Conservation (phyloP, 2,797 vertebrate genomes). For the Ctenosaura bakeri region DNA sequence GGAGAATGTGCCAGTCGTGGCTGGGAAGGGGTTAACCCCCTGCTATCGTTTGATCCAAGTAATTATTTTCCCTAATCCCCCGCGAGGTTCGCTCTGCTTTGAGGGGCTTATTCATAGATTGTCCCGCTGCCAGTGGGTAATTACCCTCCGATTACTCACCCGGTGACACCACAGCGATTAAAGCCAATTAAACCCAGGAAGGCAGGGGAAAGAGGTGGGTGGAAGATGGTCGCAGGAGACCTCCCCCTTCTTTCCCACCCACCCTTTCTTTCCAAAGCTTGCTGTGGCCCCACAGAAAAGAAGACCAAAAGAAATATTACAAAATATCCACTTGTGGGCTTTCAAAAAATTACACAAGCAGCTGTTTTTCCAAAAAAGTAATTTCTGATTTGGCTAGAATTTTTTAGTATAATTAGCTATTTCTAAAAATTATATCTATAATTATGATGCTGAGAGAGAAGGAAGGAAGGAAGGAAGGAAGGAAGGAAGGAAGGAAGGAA, state of each 20-base stretch:
- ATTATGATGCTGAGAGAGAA: neutral
- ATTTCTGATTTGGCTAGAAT: neutral
- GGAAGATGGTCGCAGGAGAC: neutral
- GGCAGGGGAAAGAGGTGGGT: too few relatives aligned
- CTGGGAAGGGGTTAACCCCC: conserved; percentile 17
- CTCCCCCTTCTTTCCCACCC: neutral
- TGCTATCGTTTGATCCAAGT: conserved; percentile 31
- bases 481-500: neutral
- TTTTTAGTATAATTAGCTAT: neutral
- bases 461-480: neutral
- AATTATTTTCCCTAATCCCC: conserved; percentile 43
- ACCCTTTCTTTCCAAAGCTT: neutral
- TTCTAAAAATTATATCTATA: too few relatives aligned
- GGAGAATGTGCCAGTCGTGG: too few relatives aligned
- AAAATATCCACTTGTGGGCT: neutral
- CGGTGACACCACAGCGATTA: conserved; percentile 27
- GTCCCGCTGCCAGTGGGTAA: conserved; percentile 37
- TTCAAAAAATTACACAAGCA: neutral
- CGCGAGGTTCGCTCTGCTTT: conserved; percentile 13
- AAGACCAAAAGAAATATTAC: neutral
- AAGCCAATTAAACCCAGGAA: conserved; percentile 35
- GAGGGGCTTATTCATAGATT: conserved; percentile 46
- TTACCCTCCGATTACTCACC: conserved; percentile 42
- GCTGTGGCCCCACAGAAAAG: neutral
- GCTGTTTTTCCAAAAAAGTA: neutral